Conservation (phyloP, 2,797 vertebrate species). For the Alauda arvensis region DNA sequence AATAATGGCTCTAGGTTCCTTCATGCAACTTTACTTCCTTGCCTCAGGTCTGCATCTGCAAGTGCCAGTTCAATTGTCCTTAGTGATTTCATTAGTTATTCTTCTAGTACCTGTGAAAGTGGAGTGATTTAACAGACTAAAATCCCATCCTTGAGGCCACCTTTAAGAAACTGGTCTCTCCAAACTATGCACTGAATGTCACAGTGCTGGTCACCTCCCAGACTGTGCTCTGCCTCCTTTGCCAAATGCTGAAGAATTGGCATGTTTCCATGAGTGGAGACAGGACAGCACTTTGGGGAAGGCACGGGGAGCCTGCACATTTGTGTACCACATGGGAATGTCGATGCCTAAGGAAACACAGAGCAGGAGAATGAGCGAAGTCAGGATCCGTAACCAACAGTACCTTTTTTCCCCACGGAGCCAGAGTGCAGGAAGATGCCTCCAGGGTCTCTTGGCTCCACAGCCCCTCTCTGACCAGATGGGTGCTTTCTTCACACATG, state of each 20-base stretch:
- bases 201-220: not conserved
- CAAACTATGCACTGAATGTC: not conserved
- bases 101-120: not conserved
- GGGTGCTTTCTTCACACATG: not conserved
- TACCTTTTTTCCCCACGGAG: not conserved
- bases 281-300: conserved; percentile 1
- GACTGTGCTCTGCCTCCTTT: not conserved
- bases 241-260: not conserved
- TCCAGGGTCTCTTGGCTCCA: not conserved
- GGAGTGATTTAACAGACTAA: not conserved
- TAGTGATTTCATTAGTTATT: not conserved
- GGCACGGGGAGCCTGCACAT: conserved; percentile 12
- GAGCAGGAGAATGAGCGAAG: not conserved
- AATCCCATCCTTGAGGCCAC: not conserved
- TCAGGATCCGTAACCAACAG: not conserved
- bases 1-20: not conserved
- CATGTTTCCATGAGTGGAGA: not conserved
- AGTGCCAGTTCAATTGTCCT: not conserved
- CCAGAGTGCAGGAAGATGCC: not conserved
- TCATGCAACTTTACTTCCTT: not conserved
- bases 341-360: not conserved
- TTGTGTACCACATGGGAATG: conserved; percentile 49
- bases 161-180: not conserved
- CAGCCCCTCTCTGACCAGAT: not conserved
- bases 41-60: not conserved